These are phyloP conservation scores for Synergus laeviventris DNA, from an alignment of 2,888 invertebrate genomes.

Conservation along the genomic window DNA sequence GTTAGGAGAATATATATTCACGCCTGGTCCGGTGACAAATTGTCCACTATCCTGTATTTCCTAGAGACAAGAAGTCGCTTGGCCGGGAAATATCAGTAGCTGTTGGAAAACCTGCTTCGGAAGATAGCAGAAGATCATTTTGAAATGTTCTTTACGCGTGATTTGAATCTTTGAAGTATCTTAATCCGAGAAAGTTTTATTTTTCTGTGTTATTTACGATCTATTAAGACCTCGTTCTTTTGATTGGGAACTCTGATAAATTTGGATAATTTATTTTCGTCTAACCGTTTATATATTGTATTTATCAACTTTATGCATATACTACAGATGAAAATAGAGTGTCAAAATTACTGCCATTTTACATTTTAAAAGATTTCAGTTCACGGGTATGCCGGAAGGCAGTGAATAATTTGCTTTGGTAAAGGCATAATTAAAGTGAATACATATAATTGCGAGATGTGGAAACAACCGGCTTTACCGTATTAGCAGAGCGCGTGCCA, in stretches of 20 bases:
- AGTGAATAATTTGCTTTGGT: background rate
- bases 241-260: background rate
- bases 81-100: constrained; percentile 12
- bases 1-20: constrained; percentile 52
- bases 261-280: constrained; percentile 10
- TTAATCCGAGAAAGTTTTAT: background rate
- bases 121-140: constrained; percentile 14
- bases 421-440: background rate
- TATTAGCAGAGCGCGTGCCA: background rate
- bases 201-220: constrained; percentile 19
- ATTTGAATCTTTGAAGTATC: background rate
- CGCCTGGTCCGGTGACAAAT: constrained; percentile 58
- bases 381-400: background rate
- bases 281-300: background rate
- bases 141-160: constrained; percentile 12
- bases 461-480: background rate
- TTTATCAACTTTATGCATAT: background rate
- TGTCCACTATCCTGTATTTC: constrained; percentile 54
- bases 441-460: background rate
- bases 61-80: constrained; percentile 55
- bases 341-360: background rate
- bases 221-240: background rate
- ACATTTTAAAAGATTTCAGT: background rate
- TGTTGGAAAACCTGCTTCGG: constrained; percentile 22
- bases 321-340: background rate